Base-by-base conservation (phyloP, 2,888 invertebrate genomes). In the Andricus curvator region DNA sequence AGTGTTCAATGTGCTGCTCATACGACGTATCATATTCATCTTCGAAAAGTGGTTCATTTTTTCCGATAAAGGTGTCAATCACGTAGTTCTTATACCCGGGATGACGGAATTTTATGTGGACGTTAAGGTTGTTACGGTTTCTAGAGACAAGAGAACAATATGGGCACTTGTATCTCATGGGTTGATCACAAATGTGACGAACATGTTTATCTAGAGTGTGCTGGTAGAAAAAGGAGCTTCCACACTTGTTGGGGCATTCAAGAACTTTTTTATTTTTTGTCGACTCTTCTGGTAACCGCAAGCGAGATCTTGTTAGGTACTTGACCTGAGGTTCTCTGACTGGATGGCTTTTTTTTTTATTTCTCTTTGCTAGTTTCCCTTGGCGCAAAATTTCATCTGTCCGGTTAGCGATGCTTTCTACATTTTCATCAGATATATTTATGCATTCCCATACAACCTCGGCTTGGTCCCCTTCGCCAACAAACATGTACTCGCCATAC, bases 101-200 rank as follows among this genome's bases (percentile, higher is more conserved):
- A 65, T 79, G 79, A 22, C 56, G 70, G 41, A 20, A 64, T 65
- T 48, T 60, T 1, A 68, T n/a, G 62, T 79, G 79, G 8, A 48
- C 48, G 9, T 60, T 64, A 9, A 76, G n/a, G 5, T 29, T 29
- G 41, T 74, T 65, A 17, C 62, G 65, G n/a, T 62, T 62, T 62
- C 65, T 64, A 20, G 77, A 65, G 13, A 33, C 29, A n/a, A 74
- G 51, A 11, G 56, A n/a, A n/a, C 74, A 74, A 74, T 88, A 88
- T 15, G 86, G 87, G 76, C 90, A 90, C 74, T 88, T 87, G 85
- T 89, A 91, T 11, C 88, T 84, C 25, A 89, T 89, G 60, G 86
- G 86, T 78, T 88, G 86, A 41, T 91, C 91, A 81, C 92, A 92
- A 74, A 87, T 86, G 78, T 88, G 86, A 79, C 85, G 86, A 78